Base-by-base conservation (phyloP, 2,888 invertebrate species). In the Nineta flava region DNA sequence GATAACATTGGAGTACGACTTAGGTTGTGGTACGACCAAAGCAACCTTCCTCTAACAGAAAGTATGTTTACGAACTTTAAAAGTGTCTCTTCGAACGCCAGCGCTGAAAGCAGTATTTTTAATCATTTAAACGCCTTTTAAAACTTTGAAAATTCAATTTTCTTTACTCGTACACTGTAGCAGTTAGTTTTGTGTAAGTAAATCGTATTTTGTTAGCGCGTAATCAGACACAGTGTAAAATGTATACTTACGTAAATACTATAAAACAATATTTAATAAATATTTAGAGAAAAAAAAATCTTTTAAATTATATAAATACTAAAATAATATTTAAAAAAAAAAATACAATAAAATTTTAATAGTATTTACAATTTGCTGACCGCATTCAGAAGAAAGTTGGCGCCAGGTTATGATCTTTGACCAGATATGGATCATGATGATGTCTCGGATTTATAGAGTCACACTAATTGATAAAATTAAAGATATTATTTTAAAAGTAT, bases 361-460 rank as follows among this genome's bases (percentile, higher is more conserved):
- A 26, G 26, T 26, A 26, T 26, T 26, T 38, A 38, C n/a, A 38
- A 38, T 38, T 38, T 15, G 38, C 38, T 38, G 38, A 38, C 38
- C 38, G 38, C 38, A 38, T 38, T 38, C 38, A 38, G 38, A 26
- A 26, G 26, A 38, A 44, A 26, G 44, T 44, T 44, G 44, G 44
- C 44, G 44, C 44, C 44, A 44, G 44, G 44, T 19, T 19, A 44
- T 44, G 44, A 44, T 26, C 26, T 44, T 44, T 44, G 44, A 44
- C 44, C 44, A 44, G 19, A 44, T 44, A 13, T 44, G 26, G 44
- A 19, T 44, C 44, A 44, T 13, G 13, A 26, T 26, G 26, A 21
- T 44, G 44, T 44, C 26, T 21, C 44, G 44, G 26, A 44, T 44
- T 38, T 38, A 38, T 38, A 15, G 26, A 26, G 38, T 15, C 38